Conservation (phyloP, 1,140 invertebrate species). For the Thaumetopoea pityocampa region DNA sequence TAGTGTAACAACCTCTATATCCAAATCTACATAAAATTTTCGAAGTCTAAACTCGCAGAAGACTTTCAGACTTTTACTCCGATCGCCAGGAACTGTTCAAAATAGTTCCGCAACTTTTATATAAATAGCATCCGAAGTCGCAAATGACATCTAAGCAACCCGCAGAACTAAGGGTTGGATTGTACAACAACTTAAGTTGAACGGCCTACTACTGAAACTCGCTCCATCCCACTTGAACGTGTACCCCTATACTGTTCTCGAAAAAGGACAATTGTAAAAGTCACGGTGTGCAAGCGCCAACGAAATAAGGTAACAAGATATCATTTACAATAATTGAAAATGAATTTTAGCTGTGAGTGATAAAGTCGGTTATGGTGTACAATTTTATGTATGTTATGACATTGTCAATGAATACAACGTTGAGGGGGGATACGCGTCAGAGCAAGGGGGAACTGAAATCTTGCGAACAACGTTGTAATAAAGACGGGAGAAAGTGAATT, state of each 20-base stretch:
- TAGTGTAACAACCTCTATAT: not conserved
- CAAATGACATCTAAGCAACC: conserved; percentile 23
- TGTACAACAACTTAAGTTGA: conserved; percentile 42
- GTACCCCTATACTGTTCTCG: conserved; percentile 45
- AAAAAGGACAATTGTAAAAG: conserved; percentile 63
- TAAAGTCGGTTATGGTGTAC: conserved; percentile 42
- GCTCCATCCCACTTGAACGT: conserved; percentile 49
- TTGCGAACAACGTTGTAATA: conserved; percentile 76
- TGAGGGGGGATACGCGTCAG: conserved; percentile 63
- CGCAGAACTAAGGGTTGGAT: conserved; percentile 27
- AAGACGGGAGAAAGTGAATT: conserved; percentile 80
- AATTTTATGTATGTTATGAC: conserved; percentile 50
- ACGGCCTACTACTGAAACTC: conserved; percentile 55
- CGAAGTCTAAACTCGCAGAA: too few species aligned
- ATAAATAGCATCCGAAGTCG: conserved; percentile 24
- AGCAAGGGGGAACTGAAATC: conserved; percentile 68
- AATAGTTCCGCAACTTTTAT: conserved; percentile 16
- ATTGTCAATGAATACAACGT: conserved; percentile 49
- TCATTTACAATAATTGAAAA: conserved; percentile 41
- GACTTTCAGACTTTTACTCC: conserved; percentile 4
- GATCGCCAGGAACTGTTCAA: conserved; percentile 5
- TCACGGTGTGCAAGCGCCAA: conserved; percentile 17
- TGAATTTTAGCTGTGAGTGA: conserved; percentile 45
- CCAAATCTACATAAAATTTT: too few species aligned
- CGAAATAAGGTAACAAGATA: conserved; percentile 18